Evolutionary conservation across 2,113 vertebrate genomes (phyloP).

Genomic region (Prietella phreatophila): DNA sequence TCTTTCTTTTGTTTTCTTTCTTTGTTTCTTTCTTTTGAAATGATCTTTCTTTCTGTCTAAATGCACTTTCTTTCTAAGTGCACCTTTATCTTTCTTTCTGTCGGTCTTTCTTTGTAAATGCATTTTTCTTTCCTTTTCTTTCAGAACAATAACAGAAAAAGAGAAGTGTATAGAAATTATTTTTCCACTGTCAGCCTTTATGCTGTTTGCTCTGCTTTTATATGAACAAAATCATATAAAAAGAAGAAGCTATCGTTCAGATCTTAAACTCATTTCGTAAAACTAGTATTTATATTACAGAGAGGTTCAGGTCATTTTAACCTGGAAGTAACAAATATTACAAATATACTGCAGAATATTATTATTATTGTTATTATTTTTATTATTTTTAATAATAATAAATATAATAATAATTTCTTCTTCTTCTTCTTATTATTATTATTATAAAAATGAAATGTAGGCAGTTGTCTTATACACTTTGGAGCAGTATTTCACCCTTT

Average conservation of each 20-base stretch:
- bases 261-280: not conserved
- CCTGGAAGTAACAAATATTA: not conserved
- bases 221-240: not conserved
- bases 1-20: not conserved
- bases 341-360: not conserved
- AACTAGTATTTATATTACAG: not conserved
- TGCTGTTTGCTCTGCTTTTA: not conserved
- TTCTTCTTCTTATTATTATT: too few relatives aligned
- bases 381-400: too few relatives aligned
- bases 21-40: too few relatives aligned
- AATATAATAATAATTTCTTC: too few relatives aligned
- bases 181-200: too few relatives aligned
- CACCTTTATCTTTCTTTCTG: not conserved
- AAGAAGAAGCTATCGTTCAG: too few relatives aligned
- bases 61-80: not conserved
- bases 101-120: not conserved
- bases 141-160: too few relatives aligned
- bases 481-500: not conserved
- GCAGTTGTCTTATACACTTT: not conserved
- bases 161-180: too few relatives aligned
- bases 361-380: too few relatives aligned
- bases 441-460: not conserved
- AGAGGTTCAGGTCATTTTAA: not conserved
- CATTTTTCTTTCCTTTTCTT: too few relatives aligned
- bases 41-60: not conserved